Conservation (phyloP, 1,140 invertebrate species). For the Eurytemora carolleeae region DNA sequence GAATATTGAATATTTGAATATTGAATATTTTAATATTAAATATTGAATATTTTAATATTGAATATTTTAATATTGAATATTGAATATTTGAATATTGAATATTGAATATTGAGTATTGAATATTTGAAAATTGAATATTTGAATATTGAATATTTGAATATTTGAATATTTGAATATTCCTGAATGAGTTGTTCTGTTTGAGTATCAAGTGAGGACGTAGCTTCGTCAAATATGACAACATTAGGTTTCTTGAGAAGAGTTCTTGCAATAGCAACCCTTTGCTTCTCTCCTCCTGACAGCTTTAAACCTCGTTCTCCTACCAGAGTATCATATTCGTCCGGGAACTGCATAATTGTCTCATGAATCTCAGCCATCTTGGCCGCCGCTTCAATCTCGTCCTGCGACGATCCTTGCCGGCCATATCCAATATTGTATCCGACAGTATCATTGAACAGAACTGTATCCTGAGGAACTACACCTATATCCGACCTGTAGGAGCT, state of each 20-base stretch:
- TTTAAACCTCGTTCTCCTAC: slow-evolving; percentile 36
- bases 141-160: too few relatives aligned
- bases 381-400: slow-evolving; percentile 65
- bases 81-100: too few relatives aligned
- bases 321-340: slow-evolving; percentile 63
- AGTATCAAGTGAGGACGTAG: slow-evolving; percentile 47
- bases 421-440: slow-evolving; percentile 37
- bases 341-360: slow-evolving; percentile 68
- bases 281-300: slow-evolving; percentile 63
- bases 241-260: slow-evolving; percentile 66
- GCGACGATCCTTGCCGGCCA: slow-evolving; percentile 32
- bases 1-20: slow-evolving; percentile 39
- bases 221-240: slow-evolving; percentile 75
- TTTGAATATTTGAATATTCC: too few relatives aligned
- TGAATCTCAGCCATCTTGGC: slow-evolving; percentile 84
- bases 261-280: slow-evolving; percentile 74
- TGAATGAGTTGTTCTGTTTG: slow-evolving; percentile 20
- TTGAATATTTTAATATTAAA: too few relatives aligned
- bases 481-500: slow-evolving; percentile 49
- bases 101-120: too few relatives aligned
- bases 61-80: too few relatives aligned
- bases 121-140: too few relatives aligned
- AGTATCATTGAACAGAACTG: slow-evolving; percentile 85
- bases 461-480: slow-evolving; percentile 91
- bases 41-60: too few relatives aligned